These are phyloP conservation scores for Lycia hirtaria DNA, from an alignment of 2,888 invertebrate species.

Conservation along the genomic window DNA sequence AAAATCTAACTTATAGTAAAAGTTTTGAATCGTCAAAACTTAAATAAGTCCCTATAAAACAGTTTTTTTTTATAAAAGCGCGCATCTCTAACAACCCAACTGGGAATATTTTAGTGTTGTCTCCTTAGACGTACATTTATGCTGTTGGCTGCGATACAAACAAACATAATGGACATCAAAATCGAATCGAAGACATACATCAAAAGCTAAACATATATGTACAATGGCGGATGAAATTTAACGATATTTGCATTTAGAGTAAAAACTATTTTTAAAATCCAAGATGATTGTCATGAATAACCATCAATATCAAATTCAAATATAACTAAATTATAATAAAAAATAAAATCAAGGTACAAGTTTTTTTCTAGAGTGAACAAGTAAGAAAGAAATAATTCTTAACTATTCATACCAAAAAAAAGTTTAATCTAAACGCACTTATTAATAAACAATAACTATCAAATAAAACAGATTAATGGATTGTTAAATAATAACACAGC, in stretches of 20 bases:
- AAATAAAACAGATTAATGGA: slow-evolving; percentile 84
- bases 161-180: slow-evolving; percentile 76
- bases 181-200: slow-evolving; percentile 69
- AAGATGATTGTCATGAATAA: slow-evolving; percentile 79
- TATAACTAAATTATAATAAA: slow-evolving; percentile 76
- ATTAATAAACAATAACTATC: slow-evolving; percentile 83
- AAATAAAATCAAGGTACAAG: slow-evolving; percentile 83
- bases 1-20: slow-evolving; percentile 84
- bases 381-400: slow-evolving; percentile 69
- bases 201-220: slow-evolving; percentile 59
- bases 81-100: slow-evolving; percentile 49
- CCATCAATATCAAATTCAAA: slow-evolving; percentile 76
- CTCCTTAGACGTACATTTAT: slow-evolving; percentile 69
- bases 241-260: slow-evolving; percentile 44
- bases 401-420: slow-evolving; percentile 81
- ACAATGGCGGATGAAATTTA: slow-evolving; percentile 51
- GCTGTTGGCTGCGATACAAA: slow-evolving; percentile 76
- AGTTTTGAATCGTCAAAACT: slow-evolving; percentile 84
- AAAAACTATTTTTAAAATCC: slow-evolving; percentile 53
- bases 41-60: slow-evolving; percentile 81
- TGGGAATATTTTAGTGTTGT: slow-evolving; percentile 45
- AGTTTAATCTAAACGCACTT: slow-evolving; percentile 83
- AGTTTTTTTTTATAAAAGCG: slow-evolving; percentile 60
- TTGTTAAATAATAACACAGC: slow-evolving; percentile 85
- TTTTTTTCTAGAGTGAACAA: slow-evolving; percentile 73